Evolutionary conservation across 1,140 invertebrate genomes (phyloP).

Genomic region (Drosophila aff.): DNA sequence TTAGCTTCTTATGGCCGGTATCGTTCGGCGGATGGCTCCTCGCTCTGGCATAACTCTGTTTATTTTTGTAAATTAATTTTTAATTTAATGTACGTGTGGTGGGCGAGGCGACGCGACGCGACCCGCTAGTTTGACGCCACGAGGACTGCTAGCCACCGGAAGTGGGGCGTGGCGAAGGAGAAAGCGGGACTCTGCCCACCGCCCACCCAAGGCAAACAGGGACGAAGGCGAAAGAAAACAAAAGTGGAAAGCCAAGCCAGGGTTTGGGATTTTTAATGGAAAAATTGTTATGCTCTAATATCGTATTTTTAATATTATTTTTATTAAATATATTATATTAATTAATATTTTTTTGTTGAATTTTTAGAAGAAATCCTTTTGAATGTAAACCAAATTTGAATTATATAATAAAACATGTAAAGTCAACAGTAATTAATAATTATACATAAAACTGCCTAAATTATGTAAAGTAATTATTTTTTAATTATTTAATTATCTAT

Average conservation of each 20-base stretch:
- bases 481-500: too few relatives aligned
- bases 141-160: conserved; percentile 40
- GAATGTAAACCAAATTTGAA: not conserved
- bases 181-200: not conserved
- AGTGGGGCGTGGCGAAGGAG: conserved; percentile 41
- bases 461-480: too few relatives aligned
- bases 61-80: conserved; percentile 83
- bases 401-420: not conserved
- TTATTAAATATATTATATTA: too few relatives aligned
- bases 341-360: not conserved
- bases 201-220: conserved; percentile 36
- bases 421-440: not conserved
- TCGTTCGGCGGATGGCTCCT: conserved; percentile 23
- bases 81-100: conserved; percentile 78
- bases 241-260: conserved; percentile 37
- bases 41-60: conserved; percentile 65
- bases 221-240: conserved; percentile 49
- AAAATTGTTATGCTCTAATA: conserved; percentile 33
- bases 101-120: conserved; percentile 46
- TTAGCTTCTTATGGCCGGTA: conserved; percentile 76
- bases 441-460: not conserved
- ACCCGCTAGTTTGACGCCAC: conserved; percentile 67
- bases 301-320: too few relatives aligned
- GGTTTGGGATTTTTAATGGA: not conserved
- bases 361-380: not conserved